Conservation (phyloP, 2,888 invertebrate genomes). For the Ptychoptera albimana region DNA sequence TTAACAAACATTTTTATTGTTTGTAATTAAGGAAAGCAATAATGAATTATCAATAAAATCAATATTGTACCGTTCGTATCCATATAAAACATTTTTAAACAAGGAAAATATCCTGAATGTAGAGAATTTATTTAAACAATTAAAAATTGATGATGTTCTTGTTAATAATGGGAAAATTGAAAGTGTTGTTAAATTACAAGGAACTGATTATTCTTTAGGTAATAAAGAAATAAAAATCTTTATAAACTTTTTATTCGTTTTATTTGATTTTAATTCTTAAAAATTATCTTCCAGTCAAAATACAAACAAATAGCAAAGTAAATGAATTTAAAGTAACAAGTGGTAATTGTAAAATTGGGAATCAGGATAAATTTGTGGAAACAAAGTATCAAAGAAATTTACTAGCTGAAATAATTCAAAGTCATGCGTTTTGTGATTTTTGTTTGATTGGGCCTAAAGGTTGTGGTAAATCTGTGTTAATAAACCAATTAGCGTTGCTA, state of each 20-base stretch:
- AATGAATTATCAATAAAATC: no score
- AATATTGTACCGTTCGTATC: conserved; percentile 47
- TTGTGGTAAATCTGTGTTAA: conserved; percentile 77
- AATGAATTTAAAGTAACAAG: conserved; percentile 29
- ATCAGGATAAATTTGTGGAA: conserved; percentile 34
- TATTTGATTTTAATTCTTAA: conserved; percentile 3
- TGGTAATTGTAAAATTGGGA: conserved; percentile 23
- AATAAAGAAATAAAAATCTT: neutral
- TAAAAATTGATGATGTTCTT: no score
- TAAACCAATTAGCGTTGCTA: conserved; percentile 57
- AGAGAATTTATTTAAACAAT: no score
- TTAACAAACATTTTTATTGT: no score
- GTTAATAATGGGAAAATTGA: neutral
- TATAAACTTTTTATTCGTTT: neutral
- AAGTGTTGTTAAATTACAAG: neutral
- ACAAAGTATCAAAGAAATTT: conserved; percentile 66
- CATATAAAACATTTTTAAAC: conserved; percentile 62
- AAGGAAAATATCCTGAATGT: conserved; percentile 40
- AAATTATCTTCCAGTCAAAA: conserved; percentile 2
- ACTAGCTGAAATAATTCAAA: conserved; percentile 59
- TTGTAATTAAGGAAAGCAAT: no score
- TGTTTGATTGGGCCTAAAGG: conserved; percentile 82
- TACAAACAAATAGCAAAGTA: neutral
- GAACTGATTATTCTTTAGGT: neutral
- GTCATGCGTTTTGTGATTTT: conserved; percentile 66